Evolutionary conservation across 2,113 vertebrate species (phyloP), one percentile per base, ranked within the genome.

Genomic region (Gambusia holbrooki): DNA sequence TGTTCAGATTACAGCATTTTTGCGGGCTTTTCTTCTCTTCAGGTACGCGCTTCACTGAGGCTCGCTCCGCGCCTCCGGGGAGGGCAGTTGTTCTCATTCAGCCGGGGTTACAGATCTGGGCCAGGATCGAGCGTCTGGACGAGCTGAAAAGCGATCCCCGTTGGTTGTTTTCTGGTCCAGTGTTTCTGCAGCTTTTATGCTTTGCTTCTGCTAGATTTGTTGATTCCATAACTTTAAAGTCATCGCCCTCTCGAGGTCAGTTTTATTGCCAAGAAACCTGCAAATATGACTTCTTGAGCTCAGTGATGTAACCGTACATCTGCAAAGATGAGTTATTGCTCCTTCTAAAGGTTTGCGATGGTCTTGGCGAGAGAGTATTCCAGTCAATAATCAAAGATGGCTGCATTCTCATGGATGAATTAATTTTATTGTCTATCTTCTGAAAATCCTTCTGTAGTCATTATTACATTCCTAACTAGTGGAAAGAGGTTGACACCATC

Each of bases 1-100:
- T 70, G 25, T 76, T 69, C 35, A 65, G 60, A 73, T 62, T 42
- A 75, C 67, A 74, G 15, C 27, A 33, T 65, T 40, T 73, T 62
- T 72, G 8, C 7, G 10, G 27, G n/a, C 22, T 35, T 10, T 33
- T 37, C 42, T 45, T 19, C 28, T 60, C 9, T 71, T 28, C 58
- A 62, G 30, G 73, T 13, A 28, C 19, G 11, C 32, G 30, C 45
- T 45, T 73, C 48, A 32, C 37, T 5, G 37, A 40, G 25, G 64
- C 35, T 51, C 7, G 28, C 42, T 22, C 5, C 45, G 1, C 13
- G 45, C 45, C 67, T 32, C 10, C 8, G 13, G 22, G 67, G 29
- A 32, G 17, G 10, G 42, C 40, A 12, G 66, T 29, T 28, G 32
- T 32, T 9, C 45, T 69, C 40, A 48, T 17, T 29, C 7, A 29